Conservation (phyloP, 2,888 invertebrate species). For the Athalia cordata region DNA sequence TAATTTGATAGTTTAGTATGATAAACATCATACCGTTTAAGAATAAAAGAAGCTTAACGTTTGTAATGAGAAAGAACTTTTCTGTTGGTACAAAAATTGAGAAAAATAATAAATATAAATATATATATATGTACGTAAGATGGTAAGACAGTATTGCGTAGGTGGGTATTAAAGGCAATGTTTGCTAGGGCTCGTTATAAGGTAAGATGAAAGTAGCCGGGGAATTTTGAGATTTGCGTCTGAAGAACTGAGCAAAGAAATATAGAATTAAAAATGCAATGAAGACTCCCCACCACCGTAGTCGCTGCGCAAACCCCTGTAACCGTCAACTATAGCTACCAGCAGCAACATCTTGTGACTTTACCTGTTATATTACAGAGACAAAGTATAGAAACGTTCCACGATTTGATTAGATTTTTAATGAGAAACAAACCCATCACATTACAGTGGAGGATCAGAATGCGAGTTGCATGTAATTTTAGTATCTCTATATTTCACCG, state of each 20-base stretch:
- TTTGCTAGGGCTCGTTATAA: constrained; percentile 1
- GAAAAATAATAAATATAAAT: background rate
- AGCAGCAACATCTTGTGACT: constrained; percentile 14
- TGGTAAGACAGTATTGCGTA: background rate
- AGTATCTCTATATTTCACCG: constrained; percentile 9
- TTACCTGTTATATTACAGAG: constrained; percentile 23
- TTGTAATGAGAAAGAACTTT: background rate
- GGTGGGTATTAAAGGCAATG: background rate
- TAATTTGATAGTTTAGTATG: background rate
- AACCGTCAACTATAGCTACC: constrained; percentile 6
- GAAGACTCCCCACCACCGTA: background rate
- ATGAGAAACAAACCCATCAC: constrained; percentile 30
- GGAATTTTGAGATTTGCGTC: background rate
- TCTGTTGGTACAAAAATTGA: background rate
- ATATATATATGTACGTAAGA: background rate
- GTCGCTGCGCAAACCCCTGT: background rate
- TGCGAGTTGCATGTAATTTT: constrained; percentile 2
- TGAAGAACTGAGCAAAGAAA: constrained; percentile 7
- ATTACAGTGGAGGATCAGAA: constrained; percentile 9
- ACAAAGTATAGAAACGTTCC: constrained; percentile 15
- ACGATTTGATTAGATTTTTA: constrained; percentile 40
- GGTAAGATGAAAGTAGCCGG: constrained; percentile 1
- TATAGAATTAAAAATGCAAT: constrained; percentile 36
- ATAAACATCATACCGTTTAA: background rate
- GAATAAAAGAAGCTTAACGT: background rate